A percentile compares a stretch with the other conserved stretches of the same genome.
These are phyloP conservation scores for Melanotaenia trifasciata DNA, from an alignment of 2,797 vertebrate species.

Conservation along the genomic window DNA sequence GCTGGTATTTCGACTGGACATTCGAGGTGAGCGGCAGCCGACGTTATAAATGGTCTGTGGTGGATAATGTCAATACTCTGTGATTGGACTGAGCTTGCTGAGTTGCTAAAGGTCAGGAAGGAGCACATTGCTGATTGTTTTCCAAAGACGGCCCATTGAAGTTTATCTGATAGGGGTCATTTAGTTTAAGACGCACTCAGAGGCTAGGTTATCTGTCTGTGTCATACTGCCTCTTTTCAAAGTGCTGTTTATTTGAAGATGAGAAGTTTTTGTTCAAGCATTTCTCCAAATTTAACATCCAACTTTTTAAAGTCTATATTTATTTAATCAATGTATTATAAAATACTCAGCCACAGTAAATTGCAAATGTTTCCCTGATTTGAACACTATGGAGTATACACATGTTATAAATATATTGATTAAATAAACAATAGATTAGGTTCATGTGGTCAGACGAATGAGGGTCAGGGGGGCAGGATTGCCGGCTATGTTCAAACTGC, in stretches of 20 bases:
- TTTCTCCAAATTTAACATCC: conserved; percentile 18
- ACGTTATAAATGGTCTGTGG: conserved; percentile 77
- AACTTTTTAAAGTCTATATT: conserved; percentile 31
- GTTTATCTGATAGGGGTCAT: conserved; percentile 80
- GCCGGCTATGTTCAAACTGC: too few species aligned
- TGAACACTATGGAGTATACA: not conserved
- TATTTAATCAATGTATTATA: conserved; percentile 15
- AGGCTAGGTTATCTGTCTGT: conserved; percentile 74
- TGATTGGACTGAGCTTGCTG: conserved; percentile 79
- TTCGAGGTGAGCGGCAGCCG: conserved; percentile 63
- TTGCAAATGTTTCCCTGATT: not conserved
- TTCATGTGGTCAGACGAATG: not conserved
- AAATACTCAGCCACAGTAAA: not conserved
- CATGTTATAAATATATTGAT: not conserved
- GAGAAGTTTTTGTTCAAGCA: not conserved
- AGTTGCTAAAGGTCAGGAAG: conserved; percentile 80
- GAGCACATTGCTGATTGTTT: conserved; percentile 81
- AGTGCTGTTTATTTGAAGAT: conserved; percentile 39
- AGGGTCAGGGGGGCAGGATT: not conserved
- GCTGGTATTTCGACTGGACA: conserved; percentile 74
- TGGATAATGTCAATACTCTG: conserved; percentile 81
- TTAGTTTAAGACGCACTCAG: conserved; percentile 67
- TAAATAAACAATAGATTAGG: not conserved
- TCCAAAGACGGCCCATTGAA: conserved; percentile 77
- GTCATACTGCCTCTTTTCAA: conserved; percentile 57